Conservation (phyloP, 2,888 invertebrate species). For the Euclidia mi region DNA sequence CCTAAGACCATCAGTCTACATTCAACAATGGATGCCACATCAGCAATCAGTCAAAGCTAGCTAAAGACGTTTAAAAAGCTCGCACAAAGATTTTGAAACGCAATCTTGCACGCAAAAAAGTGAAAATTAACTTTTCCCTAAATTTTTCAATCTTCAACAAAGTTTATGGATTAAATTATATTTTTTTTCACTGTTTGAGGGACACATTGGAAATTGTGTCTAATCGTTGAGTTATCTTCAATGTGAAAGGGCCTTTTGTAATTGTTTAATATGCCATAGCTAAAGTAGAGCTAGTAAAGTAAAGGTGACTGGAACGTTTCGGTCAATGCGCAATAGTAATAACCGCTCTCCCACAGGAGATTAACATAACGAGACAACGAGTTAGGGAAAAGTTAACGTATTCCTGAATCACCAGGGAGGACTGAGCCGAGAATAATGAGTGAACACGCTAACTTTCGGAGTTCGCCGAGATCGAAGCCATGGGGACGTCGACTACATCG, state of each 20-base stretch:
- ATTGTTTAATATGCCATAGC: conserved; percentile 15
- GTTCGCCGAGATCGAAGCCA: conserved; percentile 58
- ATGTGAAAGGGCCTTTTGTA: not conserved
- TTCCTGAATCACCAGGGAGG: conserved; percentile 61
- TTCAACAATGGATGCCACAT: conserved; percentile 10
- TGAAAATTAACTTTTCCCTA: conserved; percentile 18
- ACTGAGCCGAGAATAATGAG: conserved; percentile 72
- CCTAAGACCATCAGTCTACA: not conserved
- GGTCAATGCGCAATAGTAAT: conserved; percentile 65
- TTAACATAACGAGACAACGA: conserved; percentile 75
- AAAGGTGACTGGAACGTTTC: conserved; percentile 39
- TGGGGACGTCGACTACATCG: conserved; percentile 43
- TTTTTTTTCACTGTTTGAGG: conserved; percentile 18
- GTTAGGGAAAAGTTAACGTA: conserved; percentile 73
- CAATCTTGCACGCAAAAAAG: conserved; percentile 25
- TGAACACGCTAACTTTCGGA: conserved; percentile 66
- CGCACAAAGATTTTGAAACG: conserved; percentile 21
- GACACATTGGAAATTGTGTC: conserved; percentile 13
- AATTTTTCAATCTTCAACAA: conserved; percentile 41
- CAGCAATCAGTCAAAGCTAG: conserved; percentile 4
- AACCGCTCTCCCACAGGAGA: conserved; percentile 63
- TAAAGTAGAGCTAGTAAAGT: conserved; percentile 21
- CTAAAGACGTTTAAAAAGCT: not conserved
- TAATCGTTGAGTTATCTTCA: conserved; percentile 10
- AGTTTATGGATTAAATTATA: conserved; percentile 32